Evolutionary conservation across 2,888 invertebrate species (phyloP).

Genomic region (Philhelius pedissequus): DNA sequence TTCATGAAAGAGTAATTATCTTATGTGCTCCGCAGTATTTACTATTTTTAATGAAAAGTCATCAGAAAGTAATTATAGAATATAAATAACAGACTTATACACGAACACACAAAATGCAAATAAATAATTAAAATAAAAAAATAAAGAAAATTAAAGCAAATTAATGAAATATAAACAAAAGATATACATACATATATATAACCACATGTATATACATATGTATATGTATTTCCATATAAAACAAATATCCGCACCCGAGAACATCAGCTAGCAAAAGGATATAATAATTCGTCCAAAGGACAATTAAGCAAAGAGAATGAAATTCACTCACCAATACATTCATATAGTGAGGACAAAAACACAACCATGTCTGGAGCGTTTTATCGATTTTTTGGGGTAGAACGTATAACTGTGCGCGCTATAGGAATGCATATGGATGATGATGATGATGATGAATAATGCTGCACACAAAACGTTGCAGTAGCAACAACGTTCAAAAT

Average conservation of each 20-base stretch:
- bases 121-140: conserved; percentile 44
- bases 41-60: conserved; percentile 69
- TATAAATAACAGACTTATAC: conserved; percentile 1
- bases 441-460: conserved; percentile 40
- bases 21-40: conserved; percentile 42
- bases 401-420: background rate
- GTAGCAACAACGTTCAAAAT: conserved; percentile 62
- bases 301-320: conserved; percentile 62
- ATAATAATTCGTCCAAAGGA: conserved; percentile 51
- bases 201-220: background rate
- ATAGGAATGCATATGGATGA: background rate
- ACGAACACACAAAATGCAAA: conserved; percentile 8
- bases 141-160: conserved; percentile 27
- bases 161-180: conserved; percentile 65
- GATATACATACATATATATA: background rate
- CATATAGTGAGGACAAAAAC: background rate
- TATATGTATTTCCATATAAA: background rate
- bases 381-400: conserved; percentile 55
- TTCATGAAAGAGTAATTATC: conserved; percentile 27
- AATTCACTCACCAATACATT: conserved; percentile 39
- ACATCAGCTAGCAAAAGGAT: conserved; percentile 11
- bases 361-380: conserved; percentile 42
- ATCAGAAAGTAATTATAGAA: conserved; percentile 69
- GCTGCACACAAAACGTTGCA: conserved; percentile 63
- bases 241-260: conserved; percentile 35